Evolutionary conservation across 2,888 invertebrate species (phyloP).

Genomic region (Spodoptera littoralis): DNA sequence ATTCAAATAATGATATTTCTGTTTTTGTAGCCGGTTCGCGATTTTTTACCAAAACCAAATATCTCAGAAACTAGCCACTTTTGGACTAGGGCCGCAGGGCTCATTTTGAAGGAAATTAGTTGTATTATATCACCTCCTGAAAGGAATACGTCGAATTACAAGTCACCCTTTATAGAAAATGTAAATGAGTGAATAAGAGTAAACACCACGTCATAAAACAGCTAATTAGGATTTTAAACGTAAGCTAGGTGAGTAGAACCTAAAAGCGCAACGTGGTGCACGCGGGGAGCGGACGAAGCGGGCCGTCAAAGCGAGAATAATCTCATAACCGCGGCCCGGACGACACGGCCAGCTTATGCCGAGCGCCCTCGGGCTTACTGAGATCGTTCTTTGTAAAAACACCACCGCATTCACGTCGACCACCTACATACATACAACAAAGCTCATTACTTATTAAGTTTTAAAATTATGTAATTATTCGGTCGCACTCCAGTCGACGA

Average conservation of each 20-base stretch:
- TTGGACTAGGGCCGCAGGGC: no score
- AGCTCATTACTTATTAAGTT: conserved; percentile 68
- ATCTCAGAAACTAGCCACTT: no score
- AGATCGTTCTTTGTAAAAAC: conserved; percentile 80
- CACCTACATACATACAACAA: conserved; percentile 64
- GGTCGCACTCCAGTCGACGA: conserved; percentile 60
- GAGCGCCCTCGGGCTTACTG: conserved; percentile 79
- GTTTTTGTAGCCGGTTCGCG: no score
- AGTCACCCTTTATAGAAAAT: conserved; percentile 38
- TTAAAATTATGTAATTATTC: conserved; percentile 66
- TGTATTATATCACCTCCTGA: no score
- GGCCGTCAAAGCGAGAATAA: conserved; percentile 84
- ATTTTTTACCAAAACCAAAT: no score
- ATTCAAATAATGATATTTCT: no score
- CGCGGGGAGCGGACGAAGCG: conserved; percentile 70
- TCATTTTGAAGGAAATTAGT: no score
- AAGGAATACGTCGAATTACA: no score
- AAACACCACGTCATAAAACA: conserved; percentile 70
- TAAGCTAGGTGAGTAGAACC: conserved; percentile 69
- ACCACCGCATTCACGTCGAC: conserved; percentile 57
- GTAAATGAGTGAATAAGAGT: conserved; percentile 48
- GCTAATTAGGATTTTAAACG: conserved; percentile 80
- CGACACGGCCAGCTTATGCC: conserved; percentile 78
- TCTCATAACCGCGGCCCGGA: conserved; percentile 83
- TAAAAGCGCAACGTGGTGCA: conserved; percentile 75